Evolutionary conservation across 2,888 invertebrate genomes (phyloP).

Genomic region (Apotomis turbidana): DNA sequence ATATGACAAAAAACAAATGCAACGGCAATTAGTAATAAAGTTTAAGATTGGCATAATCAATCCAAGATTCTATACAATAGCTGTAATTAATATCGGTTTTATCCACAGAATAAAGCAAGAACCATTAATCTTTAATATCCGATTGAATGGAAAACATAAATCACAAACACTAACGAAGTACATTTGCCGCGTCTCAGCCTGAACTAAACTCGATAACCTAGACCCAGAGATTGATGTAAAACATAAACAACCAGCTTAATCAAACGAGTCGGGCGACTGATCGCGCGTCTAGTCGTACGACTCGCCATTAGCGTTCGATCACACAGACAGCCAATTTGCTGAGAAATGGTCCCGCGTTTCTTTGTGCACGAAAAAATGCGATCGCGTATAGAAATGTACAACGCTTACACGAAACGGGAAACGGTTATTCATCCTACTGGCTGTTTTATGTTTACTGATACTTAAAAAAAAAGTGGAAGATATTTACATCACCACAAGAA

Average conservation of each 20-base stretch:
- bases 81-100: too few relatives aligned
- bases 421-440: slow-evolving; percentile 15
- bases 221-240: not conserved
- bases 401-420: slow-evolving; percentile 8
- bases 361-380: slow-evolving; percentile 36
- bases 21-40: too few relatives aligned
- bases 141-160: too few relatives aligned
- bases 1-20: too few relatives aligned
- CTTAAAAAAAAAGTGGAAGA: not conserved
- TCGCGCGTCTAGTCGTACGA: not conserved
- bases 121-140: too few relatives aligned
- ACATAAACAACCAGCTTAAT: slow-evolving; percentile 10
- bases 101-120: too few relatives aligned
- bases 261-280: slow-evolving; percentile 25
- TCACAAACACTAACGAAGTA: not conserved
- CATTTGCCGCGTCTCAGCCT: not conserved
- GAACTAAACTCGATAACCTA: not conserved
- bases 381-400: slow-evolving; percentile 14
- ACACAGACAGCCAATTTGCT: slow-evolving; percentile 42
- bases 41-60: too few relatives aligned
- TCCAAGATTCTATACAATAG: too few relatives aligned
- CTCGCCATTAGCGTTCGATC: slow-evolving; percentile 39
- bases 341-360: slow-evolving; percentile 37
- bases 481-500: too few relatives aligned
- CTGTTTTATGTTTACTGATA: not conserved